Percentiles rank a stretch among this genome's conserved stretches.
Conservation (phyloP, 2,797 vertebrate genomes). For the Jordanella pulchra region DNA sequence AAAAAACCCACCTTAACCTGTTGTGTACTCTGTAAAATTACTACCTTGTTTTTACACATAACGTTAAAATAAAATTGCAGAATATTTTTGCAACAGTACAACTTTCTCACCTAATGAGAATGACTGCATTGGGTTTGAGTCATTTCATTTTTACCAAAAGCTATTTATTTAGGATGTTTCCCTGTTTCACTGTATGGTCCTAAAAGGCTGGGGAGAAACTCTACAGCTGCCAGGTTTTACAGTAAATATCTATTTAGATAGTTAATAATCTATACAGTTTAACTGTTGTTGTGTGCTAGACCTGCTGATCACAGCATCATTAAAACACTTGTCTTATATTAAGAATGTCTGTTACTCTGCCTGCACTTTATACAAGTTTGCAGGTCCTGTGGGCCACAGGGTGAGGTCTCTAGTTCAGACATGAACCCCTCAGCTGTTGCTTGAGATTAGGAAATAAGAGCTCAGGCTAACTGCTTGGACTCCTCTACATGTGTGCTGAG, state of each 20-base stretch:
- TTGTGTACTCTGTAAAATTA: background rate
- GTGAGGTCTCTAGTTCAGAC: background rate
- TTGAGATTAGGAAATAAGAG: background rate
- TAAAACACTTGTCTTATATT: background rate
- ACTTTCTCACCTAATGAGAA: background rate
- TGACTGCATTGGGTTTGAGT: background rate
- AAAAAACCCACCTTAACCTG: background rate
- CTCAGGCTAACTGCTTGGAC: background rate
- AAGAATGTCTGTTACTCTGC: background rate
- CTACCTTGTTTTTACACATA: background rate
- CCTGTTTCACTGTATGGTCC: too few relatives aligned
- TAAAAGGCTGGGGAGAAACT: background rate
- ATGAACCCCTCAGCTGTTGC: background rate
- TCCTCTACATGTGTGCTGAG: background rate
- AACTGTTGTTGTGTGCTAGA: background rate
- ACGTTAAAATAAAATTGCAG: background rate
- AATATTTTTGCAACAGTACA: background rate
- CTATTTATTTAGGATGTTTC: background rate
- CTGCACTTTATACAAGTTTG: background rate
- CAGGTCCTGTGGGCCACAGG: background rate
- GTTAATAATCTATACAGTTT: background rate
- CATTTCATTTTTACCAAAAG: background rate
- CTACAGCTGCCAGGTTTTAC: background rate
- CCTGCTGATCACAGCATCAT: background rate
- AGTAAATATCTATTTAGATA: background rate